phyloP scores from a whole-genome alignment of 1,140 invertebrate species.

The Aculops lycopersici region DNA sequence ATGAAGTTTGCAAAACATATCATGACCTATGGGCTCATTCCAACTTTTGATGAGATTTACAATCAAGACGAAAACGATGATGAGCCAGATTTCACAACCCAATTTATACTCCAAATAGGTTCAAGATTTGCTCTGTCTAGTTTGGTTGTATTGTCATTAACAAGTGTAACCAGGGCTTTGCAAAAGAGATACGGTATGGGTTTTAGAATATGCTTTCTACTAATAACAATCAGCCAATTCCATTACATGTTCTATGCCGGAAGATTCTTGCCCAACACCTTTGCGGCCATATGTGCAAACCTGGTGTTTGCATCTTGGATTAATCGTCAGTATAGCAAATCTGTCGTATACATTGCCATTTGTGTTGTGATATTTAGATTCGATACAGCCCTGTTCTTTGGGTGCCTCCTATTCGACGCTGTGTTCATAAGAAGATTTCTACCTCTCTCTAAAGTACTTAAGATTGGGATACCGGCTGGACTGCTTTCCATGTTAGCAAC shows the following conservation, averaged over 20 bases:
- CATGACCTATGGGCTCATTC: background rate
- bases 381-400: slow-evolving; percentile 7
- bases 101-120: slow-evolving; percentile 7
- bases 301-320: slow-evolving; percentile 13
- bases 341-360: slow-evolving; percentile 7
- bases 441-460: background rate
- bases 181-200: slow-evolving; percentile 33
- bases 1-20: background rate
- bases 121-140: slow-evolving; percentile 23
- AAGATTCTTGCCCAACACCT: slow-evolving; percentile 72
- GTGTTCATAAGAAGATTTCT: slow-evolving; percentile 5
- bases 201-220: slow-evolving; percentile 43
- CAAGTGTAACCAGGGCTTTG: slow-evolving; percentile 24
- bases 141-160: slow-evolving; percentile 35
- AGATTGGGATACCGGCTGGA: slow-evolving; percentile 7
- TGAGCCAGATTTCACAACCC: no score
- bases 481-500: slow-evolving; percentile 24
- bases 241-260: slow-evolving; percentile 92
- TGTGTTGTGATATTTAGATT: slow-evolving; percentile 9
- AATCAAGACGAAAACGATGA: no score
- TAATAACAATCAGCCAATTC: slow-evolving; percentile 64
- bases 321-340: slow-evolving; percentile 1
- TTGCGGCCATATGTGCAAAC: slow-evolving; percentile 64
- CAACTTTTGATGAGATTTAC: no score
- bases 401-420: slow-evolving; percentile 1